A percentile compares a stretch with the other conserved stretches of the same genome.
phyloP scores from a whole-genome alignment of 1,140 invertebrate genomes.

The Tenebrio molitor region DNA sequence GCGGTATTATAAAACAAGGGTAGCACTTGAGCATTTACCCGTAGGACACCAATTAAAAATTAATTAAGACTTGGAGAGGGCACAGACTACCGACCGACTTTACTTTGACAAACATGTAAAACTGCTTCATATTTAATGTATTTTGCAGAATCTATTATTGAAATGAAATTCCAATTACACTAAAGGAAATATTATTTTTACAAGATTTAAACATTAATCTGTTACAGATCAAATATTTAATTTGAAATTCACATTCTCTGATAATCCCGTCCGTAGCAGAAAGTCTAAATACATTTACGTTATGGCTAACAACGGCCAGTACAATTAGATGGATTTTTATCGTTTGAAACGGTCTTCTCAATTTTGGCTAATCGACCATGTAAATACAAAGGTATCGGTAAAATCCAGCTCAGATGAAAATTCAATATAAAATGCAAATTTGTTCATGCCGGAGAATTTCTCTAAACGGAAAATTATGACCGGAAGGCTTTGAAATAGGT shows the following conservation, averaged over 20 bases:
- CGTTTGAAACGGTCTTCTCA: not conserved
- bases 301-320: not conserved
- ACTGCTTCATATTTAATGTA: conserved; percentile 30
- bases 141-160: conserved; percentile 11
- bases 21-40: conserved; percentile 45
- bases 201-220: too few species aligned
- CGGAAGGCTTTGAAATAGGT: conserved; percentile 40
- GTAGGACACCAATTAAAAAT: conserved; percentile 47
- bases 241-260: conserved; percentile 7
- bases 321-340: conserved; percentile 19
- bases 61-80: conserved; percentile 40
- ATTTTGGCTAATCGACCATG: conserved; percentile 35
- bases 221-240: not conserved
- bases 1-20: conserved; percentile 41
- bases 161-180: conserved; percentile 16
- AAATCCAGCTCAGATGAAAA: conserved; percentile 42
- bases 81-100: conserved; percentile 12
- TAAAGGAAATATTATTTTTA: too few species aligned
- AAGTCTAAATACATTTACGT: conserved; percentile 20
- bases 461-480: conserved; percentile 45
- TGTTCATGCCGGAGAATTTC: conserved; percentile 42
- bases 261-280: not conserved
- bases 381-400: conserved; percentile 40
- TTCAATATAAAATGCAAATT: conserved; percentile 50
- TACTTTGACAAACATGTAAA: conserved; percentile 30